phyloP scores from a whole-genome alignment of 2,888 invertebrate species.

The Tachystola acroxantha region DNA sequence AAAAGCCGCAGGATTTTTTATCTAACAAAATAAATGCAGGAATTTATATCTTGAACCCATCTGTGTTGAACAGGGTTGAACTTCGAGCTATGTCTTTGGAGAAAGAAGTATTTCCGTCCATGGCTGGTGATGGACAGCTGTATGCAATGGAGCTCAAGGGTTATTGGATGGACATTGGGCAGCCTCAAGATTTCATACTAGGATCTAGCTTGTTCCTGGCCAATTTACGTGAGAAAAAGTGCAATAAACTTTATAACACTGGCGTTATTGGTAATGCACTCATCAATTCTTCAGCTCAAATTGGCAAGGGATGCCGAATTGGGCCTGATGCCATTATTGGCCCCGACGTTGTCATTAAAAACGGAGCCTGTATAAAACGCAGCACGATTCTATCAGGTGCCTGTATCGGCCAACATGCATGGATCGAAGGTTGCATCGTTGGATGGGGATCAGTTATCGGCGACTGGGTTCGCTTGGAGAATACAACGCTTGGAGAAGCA shows the following conservation, averaged over 20 bases:
- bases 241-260: constrained; percentile 83
- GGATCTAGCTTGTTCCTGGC: constrained; percentile 93
- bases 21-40: constrained; percentile 99
- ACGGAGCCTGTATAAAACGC: constrained; percentile 97
- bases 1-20: constrained; percentile 99
- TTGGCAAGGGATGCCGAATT: constrained; percentile 95
- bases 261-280: constrained; percentile 95
- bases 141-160: constrained; percentile 96
- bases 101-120: constrained; percentile 97
- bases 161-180: constrained; percentile 99
- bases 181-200: constrained; percentile 98
- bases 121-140: constrained; percentile 92
- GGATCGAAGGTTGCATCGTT: constrained; percentile 97
- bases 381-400: constrained; percentile 94
- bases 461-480: constrained; percentile 99
- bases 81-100: constrained; percentile 97
- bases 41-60: constrained; percentile 97
- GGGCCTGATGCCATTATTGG: constrained; percentile 99
- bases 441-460: constrained; percentile 98
- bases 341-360: constrained; percentile 93
- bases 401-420: constrained; percentile 92
- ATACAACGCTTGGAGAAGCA: constrained; percentile 97
- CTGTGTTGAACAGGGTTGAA: constrained; percentile 92
- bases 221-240: constrained; percentile 87
- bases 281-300: constrained; percentile 93